Evolutionary conservation across 2,113 vertebrate species (phyloP).

Genomic region (Corythoichthys intestinalis): DNA sequence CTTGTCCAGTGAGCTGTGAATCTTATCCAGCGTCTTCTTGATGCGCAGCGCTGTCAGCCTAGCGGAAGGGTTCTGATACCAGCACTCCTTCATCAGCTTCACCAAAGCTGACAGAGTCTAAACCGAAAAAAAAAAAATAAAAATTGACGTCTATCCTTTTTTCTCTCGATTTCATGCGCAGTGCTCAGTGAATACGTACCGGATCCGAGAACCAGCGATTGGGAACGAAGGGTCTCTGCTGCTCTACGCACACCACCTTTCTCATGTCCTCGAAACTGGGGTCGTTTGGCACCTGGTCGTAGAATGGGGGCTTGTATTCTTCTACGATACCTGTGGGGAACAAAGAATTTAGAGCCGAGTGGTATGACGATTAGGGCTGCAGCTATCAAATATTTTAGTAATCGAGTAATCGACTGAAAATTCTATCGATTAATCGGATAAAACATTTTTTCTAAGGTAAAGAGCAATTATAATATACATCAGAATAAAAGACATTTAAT

Average conservation of each 20-base stretch:
- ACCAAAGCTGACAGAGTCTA: conserved; percentile 77
- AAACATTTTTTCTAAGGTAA: too few species aligned
- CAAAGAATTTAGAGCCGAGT: too few species aligned
- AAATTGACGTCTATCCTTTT: too few species aligned
- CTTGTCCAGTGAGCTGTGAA: conserved; percentile 76
- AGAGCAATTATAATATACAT: too few species aligned
- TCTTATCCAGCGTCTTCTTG: conserved; percentile 81
- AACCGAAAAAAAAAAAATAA: neutral
- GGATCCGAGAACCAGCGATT: conserved; percentile 82
- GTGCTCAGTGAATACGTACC: conserved; percentile 49
- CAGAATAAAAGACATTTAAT: too few species aligned
- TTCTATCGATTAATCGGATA: too few species aligned
- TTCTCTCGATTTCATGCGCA: too few species aligned
- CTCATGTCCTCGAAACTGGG: conserved; percentile 82
- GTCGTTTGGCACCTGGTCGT: conserved; percentile 78
- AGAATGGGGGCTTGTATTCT: conserved; percentile 79
- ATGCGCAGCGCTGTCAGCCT: conserved; percentile 77
- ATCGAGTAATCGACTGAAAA: too few species aligned
- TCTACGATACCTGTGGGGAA: conserved; percentile 72
- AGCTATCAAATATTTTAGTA: too few species aligned
- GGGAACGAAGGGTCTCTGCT: conserved; percentile 78
- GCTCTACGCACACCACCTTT: conserved; percentile 80
- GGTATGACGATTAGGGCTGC: too few species aligned
- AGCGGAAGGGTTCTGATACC: conserved; percentile 82
- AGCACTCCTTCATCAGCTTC: conserved; percentile 82